Base-by-base conservation (phyloP, 1,140 invertebrate genomes). In the Ostrea edulis region DNA sequence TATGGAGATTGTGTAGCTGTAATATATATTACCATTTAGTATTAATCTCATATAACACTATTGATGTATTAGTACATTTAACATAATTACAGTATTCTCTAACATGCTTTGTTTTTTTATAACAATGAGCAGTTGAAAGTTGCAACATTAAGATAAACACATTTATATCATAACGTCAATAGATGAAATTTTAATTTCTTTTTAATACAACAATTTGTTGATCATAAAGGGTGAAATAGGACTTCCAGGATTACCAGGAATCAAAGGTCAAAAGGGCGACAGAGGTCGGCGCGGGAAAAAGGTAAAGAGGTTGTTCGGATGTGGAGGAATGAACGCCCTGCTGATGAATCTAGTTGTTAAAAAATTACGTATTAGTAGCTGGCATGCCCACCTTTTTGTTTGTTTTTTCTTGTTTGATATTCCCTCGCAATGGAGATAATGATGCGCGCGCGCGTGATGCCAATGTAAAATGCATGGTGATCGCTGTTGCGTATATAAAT, bases 191-290 rank as follows among this genome's bases (percentile, higher is more conserved):
- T 77, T 8, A 77, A 29, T 22, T 25, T 77, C 25, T 35, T 12
- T 77, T 12, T 77, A 35, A 77, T 25, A 22, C 14, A 77, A 77
- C 22, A 77, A 77, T 77, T 77, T 77, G 68, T 77, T 77, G 12
- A 29, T 77, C 68, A 77, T 77, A 25, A 77, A 93, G 89, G 95
- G 95, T 93, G 97, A 97, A 91, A 91, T 96, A 90, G 97, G 97
- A 91, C 96, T 96, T 90, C 95, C 96, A 85, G 97, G 97, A 91
- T 96, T 97, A 91, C 96, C 96, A 90, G 97, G 97, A 92, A 95
- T 96, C 91, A 97, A 97, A 94, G 97, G 97, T 92, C 95, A 96
- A 89, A 96, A 97, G 93, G 97, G 97, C 94, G 97, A 97, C 92
- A 96, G 97, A 95, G 97, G 97, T 95, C 97, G 97, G 96, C 89